These are phyloP conservation scores for Coptodon bakossiorum DNA, from an alignment of 2,113 vertebrate genomes.

Conservation along the genomic window DNA sequence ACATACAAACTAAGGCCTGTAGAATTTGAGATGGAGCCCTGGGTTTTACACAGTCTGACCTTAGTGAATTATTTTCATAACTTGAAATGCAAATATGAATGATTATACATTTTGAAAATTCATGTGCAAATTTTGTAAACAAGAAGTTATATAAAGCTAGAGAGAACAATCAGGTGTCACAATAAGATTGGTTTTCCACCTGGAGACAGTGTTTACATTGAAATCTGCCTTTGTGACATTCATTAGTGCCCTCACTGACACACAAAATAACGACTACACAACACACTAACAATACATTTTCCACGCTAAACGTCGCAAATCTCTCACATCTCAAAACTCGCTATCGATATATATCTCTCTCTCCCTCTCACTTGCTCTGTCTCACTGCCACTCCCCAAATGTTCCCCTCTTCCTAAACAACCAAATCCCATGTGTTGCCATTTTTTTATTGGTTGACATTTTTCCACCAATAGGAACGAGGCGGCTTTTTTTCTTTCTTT, in stretches of 20 bases:
- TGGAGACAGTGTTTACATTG: background rate
- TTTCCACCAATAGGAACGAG: background rate
- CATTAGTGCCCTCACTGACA: background rate
- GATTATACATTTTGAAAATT: too few species aligned
- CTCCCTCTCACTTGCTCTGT: background rate
- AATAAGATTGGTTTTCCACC: background rate
- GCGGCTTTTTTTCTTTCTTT: background rate
- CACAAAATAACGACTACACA: background rate
- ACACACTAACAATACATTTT: background rate
- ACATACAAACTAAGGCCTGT: background rate
- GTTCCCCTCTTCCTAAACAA: background rate
- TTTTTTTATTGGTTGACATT: background rate
- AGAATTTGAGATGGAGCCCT: background rate
- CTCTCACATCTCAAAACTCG: background rate
- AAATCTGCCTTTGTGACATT: background rate
- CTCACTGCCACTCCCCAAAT: background rate
- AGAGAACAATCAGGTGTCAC: too few species aligned
- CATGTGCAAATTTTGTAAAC: too few species aligned
- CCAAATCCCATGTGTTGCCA: background rate
- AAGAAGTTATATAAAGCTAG: too few species aligned
- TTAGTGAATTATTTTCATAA: too few species aligned
- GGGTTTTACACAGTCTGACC: background rate
- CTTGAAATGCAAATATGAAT: too few species aligned
- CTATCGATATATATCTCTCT: background rate
- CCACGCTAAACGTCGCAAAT: background rate